These are phyloP conservation scores for Odontocerum albicorne DNA, from an alignment of 2,888 invertebrate species.

Conservation along the genomic window DNA sequence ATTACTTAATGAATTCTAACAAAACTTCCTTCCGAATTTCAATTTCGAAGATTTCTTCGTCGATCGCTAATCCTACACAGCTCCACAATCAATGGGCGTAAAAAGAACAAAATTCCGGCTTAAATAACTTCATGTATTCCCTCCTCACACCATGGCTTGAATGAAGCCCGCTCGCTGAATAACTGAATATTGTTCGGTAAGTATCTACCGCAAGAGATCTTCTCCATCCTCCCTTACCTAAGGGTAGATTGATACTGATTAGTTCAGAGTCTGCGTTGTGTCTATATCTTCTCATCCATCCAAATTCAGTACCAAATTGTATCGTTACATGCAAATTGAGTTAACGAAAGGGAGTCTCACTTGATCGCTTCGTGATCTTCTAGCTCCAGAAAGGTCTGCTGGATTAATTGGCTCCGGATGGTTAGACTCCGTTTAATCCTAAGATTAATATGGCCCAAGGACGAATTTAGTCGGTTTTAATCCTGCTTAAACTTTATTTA, in stretches of 20 bases:
- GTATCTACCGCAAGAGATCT: background rate
- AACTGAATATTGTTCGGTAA: too few relatives aligned
- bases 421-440: slow-evolving; percentile 13
- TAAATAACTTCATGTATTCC: too few relatives aligned
- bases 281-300: background rate
- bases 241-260: slow-evolving; percentile 11
- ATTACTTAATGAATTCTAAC: too few relatives aligned
- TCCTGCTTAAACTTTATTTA: background rate
- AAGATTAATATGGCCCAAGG: slow-evolving; percentile 5
- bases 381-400: slow-evolving; percentile 1
- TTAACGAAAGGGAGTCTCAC: slow-evolving; percentile 19
- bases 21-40: too few relatives aligned
- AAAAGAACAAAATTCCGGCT: too few relatives aligned
- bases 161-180: too few relatives aligned
- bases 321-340: slow-evolving; percentile 21
- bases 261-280: slow-evolving; percentile 6
- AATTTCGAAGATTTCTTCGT: too few relatives aligned
- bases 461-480: slow-evolving; percentile 2
- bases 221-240: background rate
- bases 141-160: too few relatives aligned
- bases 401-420: slow-evolving; percentile 14
- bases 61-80: too few relatives aligned
- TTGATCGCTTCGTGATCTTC: slow-evolving; percentile 20
- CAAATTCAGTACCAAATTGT: slow-evolving; percentile 10
- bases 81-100: too few relatives aligned